Evolutionary conservation across 1,140 invertebrate species (phyloP).

Genomic region (Brachionus sp.): DNA sequence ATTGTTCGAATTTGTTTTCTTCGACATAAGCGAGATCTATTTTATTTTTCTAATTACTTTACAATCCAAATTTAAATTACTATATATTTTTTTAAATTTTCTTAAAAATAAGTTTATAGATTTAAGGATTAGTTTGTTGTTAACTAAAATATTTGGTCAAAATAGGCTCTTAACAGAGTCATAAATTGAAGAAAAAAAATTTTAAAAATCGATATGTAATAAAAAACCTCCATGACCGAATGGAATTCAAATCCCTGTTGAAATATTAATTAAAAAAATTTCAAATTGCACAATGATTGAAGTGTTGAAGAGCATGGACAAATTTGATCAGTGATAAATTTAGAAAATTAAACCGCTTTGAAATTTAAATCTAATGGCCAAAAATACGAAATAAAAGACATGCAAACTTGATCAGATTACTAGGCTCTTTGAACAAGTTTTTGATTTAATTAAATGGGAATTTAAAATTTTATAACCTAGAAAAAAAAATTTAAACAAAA

Average conservation of each 20-base stretch:
- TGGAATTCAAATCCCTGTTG: not conserved
- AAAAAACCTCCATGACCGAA: not conserved
- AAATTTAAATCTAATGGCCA: conserved; percentile 9
- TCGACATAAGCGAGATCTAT: not conserved
- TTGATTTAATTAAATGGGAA: not conserved
- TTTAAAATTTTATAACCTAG: not conserved
- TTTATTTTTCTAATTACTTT: not conserved
- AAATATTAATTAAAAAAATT: not conserved
- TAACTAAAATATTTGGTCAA: not conserved
- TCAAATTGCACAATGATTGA: not conserved
- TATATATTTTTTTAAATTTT: not conserved
- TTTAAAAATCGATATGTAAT: not conserved
- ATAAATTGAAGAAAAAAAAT: not conserved
- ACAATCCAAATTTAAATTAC: not conserved
- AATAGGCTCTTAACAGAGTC: not conserved
- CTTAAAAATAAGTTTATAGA: not conserved
- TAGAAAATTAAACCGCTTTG: not conserved
- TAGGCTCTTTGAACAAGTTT: not conserved
- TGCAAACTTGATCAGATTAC: conserved; percentile 19
- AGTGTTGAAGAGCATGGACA: not conserved
- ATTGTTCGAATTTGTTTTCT: not conserved
- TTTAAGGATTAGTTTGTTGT: not conserved
- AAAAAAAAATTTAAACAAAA: conserved; percentile 2
- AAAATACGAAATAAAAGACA: conserved; percentile 27
- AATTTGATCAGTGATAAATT: not conserved